Percentiles rank a stretch among this genome's conserved stretches.
phyloP scores from a whole-genome alignment of 2,113 vertebrate genomes.

The Pavo muticus region DNA sequence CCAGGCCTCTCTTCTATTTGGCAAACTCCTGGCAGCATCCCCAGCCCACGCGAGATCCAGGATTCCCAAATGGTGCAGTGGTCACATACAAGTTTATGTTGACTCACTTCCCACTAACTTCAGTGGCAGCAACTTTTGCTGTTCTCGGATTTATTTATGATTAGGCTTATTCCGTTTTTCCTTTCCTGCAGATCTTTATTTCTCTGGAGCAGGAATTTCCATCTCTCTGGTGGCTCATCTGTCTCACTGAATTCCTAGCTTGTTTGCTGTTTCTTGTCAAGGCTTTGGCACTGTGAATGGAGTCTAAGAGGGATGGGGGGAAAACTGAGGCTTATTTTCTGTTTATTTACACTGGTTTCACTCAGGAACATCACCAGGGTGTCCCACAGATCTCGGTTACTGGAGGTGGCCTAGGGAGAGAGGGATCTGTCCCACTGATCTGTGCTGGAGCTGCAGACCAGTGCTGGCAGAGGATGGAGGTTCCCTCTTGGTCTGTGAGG shows the following conservation, averaged over 20 bases:
- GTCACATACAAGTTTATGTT: not conserved
- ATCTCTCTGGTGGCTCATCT: constrained; percentile 44
- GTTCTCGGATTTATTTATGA: constrained; percentile 30
- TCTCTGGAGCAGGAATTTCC: constrained; percentile 10
- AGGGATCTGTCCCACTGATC: not conserved
- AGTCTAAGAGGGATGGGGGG: not conserved
- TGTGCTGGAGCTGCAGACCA: not conserved
- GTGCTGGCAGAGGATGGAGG: constrained; percentile 33
- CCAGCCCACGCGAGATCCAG: not conserved
- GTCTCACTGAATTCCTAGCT: constrained; percentile 47
- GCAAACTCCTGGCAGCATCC: not conserved
- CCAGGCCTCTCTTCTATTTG: not conserved
- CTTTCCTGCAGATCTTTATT: constrained; percentile 18
- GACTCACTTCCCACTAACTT: not conserved
- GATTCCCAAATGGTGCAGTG: not conserved
- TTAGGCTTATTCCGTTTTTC: not conserved
- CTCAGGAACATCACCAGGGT: not conserved
- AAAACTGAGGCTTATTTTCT: not conserved
- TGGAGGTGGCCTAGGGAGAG: not conserved
- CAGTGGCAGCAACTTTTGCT: not conserved
- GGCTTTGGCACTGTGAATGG: constrained; percentile 15
- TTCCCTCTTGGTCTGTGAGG: constrained; percentile 1
- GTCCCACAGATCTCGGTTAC: not conserved
- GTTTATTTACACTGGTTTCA: not conserved
- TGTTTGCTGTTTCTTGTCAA: constrained; percentile 54